These are phyloP conservation scores for Maylandia zebra DNA, from an alignment of 2,113 vertebrate species.

Conservation along the genomic window DNA sequence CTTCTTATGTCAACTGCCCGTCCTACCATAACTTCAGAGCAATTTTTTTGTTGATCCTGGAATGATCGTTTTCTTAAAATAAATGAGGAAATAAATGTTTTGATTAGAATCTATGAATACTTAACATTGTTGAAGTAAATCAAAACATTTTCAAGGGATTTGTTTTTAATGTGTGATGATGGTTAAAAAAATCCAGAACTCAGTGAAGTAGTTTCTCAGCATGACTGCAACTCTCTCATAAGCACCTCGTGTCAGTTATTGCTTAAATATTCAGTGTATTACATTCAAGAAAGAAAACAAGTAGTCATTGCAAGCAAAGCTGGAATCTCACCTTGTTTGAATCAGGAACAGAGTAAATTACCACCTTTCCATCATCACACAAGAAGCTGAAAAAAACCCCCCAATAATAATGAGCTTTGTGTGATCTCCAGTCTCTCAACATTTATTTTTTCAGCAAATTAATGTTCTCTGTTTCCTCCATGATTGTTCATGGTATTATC, in stretches of 20 bases:
- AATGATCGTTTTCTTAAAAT: neutral
- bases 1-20: neutral
- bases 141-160: neutral
- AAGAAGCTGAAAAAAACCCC: fast-evolving
- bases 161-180: neutral
- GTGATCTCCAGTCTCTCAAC: neutral
- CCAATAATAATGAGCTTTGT: neutral
- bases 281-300: neutral
- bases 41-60: neutral
- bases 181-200: neutral
- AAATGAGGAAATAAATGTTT: neutral
- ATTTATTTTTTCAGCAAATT: neutral
- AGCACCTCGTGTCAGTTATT: neutral
- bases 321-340: neutral
- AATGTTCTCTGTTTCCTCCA: neutral
- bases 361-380: neutral
- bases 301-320: neutral
- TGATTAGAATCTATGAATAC: neutral
- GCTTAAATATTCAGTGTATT: neutral
- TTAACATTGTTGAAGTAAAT: neutral
- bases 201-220: neutral
- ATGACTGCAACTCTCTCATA: neutral
- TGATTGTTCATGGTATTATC: neutral
- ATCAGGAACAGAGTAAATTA: neutral
- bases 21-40: neutral